These are phyloP conservation scores for Cosmorhoe ocellata DNA, from an alignment of 2,888 invertebrate species.

Conservation along the genomic window DNA sequence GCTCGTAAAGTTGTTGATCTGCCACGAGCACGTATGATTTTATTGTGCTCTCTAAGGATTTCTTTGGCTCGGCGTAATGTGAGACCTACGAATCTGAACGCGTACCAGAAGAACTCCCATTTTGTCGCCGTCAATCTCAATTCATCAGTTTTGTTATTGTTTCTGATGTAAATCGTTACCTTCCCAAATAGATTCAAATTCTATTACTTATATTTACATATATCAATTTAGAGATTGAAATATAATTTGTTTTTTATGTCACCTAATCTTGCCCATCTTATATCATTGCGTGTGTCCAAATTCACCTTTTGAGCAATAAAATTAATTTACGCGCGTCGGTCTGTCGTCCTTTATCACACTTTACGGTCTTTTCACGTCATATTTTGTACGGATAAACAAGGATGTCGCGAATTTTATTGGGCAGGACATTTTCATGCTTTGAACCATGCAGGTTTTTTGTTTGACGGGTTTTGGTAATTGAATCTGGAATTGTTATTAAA, in stretches of 20 bases:
- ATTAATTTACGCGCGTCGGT: slow-evolving; percentile 40
- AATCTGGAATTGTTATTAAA: slow-evolving; percentile 17
- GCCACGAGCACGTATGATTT: slow-evolving; percentile 32
- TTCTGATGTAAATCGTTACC: neutral
- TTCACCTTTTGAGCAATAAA: slow-evolving; percentile 36
- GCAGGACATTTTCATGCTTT: slow-evolving; percentile 13
- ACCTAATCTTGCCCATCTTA: slow-evolving; percentile 13
- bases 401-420: slow-evolving; percentile 24
- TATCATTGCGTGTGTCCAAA: slow-evolving; percentile 32
- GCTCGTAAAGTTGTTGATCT: slow-evolving; percentile 37
- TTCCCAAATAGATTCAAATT: slow-evolving; percentile 10
- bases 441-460: slow-evolving; percentile 9
- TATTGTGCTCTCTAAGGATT: slow-evolving; percentile 29
- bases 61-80: slow-evolving; percentile 17
- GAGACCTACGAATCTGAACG: slow-evolving; percentile 15
- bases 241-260: too few relatives aligned
- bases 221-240: too few relatives aligned
- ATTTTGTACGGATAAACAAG: slow-evolving; percentile 28
- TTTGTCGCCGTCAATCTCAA: slow-evolving; percentile 10
- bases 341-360: slow-evolving; percentile 42
- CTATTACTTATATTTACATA: too few relatives aligned
- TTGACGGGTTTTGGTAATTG: slow-evolving; percentile 9
- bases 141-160: slow-evolving; percentile 6
- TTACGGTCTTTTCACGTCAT: slow-evolving; percentile 25
- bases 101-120: slow-evolving; percentile 14